Percentiles rank a stretch among this genome's conserved stretches.
phyloP scores from a whole-genome alignment of 2,113 vertebrate genomes.

The Seriola rivoliana region DNA sequence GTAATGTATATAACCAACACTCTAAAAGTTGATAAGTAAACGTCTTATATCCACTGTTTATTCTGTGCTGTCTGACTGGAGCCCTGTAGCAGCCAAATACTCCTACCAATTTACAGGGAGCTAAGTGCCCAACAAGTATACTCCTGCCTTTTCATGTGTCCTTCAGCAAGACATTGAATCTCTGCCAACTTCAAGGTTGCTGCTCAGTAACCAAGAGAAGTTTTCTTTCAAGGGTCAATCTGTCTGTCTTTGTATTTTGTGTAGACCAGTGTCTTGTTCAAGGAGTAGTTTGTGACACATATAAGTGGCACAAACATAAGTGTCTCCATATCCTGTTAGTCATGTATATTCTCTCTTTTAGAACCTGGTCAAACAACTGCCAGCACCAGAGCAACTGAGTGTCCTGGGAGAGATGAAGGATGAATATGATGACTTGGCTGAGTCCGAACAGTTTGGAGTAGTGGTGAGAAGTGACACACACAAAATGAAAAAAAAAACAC shows the following conservation, averaged over 20 bases:
- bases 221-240: background rate
- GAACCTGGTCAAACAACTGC: constrained; percentile 91
- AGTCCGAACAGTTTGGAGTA: constrained; percentile 90
- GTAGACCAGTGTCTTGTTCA: background rate
- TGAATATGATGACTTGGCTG: constrained; percentile 90
- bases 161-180: too few species aligned
- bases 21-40: background rate
- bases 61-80: too few species aligned
- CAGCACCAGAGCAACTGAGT: constrained; percentile 83
- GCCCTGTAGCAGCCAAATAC: too few species aligned
- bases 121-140: too few species aligned
- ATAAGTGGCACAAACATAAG: background rate
- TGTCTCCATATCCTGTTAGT: background rate
- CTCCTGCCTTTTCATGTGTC: too few species aligned
- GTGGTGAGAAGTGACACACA: constrained; percentile 83
- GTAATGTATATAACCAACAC: background rate
- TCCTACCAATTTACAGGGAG: too few species aligned
- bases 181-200: too few species aligned
- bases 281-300: background rate
- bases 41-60: background rate
- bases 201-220: too few species aligned
- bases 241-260: background rate
- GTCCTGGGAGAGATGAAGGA: constrained; percentile 87
- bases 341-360: constrained; percentile 51
- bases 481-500: background rate